Base-by-base conservation (phyloP, 1,140 invertebrate genomes). In the Drusus annulatus region DNA sequence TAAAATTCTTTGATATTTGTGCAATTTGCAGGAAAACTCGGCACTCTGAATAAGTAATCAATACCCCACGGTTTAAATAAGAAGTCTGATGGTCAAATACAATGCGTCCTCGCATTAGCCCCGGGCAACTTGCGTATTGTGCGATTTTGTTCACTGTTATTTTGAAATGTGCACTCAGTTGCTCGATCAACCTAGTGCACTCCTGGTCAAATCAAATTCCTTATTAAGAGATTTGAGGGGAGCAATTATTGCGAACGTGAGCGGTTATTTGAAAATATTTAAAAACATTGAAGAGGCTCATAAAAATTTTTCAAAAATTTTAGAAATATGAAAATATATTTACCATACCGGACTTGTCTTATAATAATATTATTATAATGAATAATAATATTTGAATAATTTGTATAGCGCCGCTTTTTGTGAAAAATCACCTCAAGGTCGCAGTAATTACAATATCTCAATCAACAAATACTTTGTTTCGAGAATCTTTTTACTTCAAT, bases 1-100 rank as follows among this genome's bases (percentile, higher is more conserved):
- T 82, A 80, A 73, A 76, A 62, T 51, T 65, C 81, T 82, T 82
- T 82, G 78, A 82, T 82, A 82, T 82, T 82, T 82, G 81, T 82
- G 78, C 78, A 82, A 82, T 80, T 80, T 76, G 74, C 63, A 82
- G 81, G 81, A 82, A 82, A 82, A 82, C 76, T 82, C 81, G 76
- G n/a, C 75, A 62, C 65, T 80, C 73, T 78, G 65, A 74, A 82
- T 80, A 79, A 77, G 81, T 80, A 82, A 82, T 82, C 81, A 82
- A 82, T 82, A 80, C 81, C 81, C 78, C 73, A 63, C 74, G 76
- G 76, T 63, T 73, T 56, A 69, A 71, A 80, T 81, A 63, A 69
- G 68, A 76, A 69, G 36, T 60, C 63, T 60, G 50, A 79, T 79
- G 74, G 76, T 79, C 77, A 82, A 82, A 82, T 79, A 82, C 77